These are phyloP conservation scores for Andricus curvator DNA, from an alignment of 2,888 invertebrate genomes.

Conservation along the genomic window DNA sequence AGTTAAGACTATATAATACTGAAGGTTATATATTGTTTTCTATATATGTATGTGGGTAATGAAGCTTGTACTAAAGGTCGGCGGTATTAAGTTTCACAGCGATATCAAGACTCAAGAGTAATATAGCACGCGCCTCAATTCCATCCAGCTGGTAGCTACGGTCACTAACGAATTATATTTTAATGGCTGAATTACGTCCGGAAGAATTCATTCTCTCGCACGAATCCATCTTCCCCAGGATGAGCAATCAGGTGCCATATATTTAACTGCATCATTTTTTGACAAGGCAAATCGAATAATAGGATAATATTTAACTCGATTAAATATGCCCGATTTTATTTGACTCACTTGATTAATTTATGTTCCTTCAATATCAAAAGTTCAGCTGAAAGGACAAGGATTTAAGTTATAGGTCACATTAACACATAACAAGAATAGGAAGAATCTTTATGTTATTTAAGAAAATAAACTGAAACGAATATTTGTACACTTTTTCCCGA, in stretches of 20 bases:
- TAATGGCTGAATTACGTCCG: slow-evolving; percentile 59
- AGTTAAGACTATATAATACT: neutral
- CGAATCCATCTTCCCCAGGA: neutral
- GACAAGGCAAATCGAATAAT: neutral
- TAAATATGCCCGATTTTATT: neutral
- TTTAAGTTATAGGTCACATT: too few relatives aligned
- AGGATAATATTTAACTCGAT: neutral
- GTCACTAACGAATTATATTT: slow-evolving; percentile 55
- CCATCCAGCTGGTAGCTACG: slow-evolving; percentile 64
- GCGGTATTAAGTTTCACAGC: slow-evolving; percentile 68
- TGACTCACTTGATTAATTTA: neutral
- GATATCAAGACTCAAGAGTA: slow-evolving; percentile 68
- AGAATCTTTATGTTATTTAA: too few relatives aligned
- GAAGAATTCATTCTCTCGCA: slow-evolving; percentile 63
- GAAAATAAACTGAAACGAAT: too few relatives aligned
- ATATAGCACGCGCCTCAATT: slow-evolving; percentile 70
- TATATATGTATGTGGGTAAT: slow-evolving; percentile 35
- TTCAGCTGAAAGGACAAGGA: too few relatives aligned
- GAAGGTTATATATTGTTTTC: slow-evolving; percentile 8
- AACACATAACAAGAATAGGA: too few relatives aligned
- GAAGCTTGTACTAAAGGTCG: slow-evolving; percentile 56
- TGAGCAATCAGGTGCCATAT: slow-evolving; percentile 3
- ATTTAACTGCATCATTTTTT: neutral
- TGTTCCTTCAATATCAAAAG: neutral
- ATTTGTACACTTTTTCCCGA: too few relatives aligned